Evolutionary conservation across 2,113 vertebrate species (phyloP), one percentile per base, ranked within the genome.

Genomic region (Ameiurus melas): DNA sequence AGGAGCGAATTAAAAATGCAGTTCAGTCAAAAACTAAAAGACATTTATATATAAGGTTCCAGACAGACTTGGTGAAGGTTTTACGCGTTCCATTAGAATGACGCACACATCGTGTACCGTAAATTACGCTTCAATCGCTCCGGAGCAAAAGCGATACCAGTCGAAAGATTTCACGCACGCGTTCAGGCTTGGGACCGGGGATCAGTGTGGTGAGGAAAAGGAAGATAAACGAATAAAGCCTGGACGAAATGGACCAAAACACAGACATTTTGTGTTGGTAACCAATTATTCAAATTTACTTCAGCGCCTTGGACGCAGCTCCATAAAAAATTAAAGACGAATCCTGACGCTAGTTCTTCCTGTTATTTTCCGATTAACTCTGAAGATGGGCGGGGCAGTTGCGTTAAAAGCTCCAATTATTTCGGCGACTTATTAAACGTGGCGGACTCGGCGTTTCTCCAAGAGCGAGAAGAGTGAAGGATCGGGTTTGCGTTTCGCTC

Each of bases 281-380:
- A 51, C 62, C 39, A 86, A 66, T 86, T 66, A 80, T 86, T 79
- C 19, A 53, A 30, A 78, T 86, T 43, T 47, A 62, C 7, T 86
- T 51, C 27, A 25, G 12, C 7, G 39, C 58, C 71, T 86, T 68
- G 64, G 33, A 90, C 83, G 70, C 22, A n/a, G 36, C 39, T n/a
- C 51, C 75, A 78, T 58, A 30, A 83, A 25, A 83, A 53, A 86
- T 78, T 22, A 88, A 62, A 57, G 13, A 25, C 17, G 20, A 62
- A 62, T 36, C 33, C 30, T 83, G 33, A 62, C 2, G 57, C 33
- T 13, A 5, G 19, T 10, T 9, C 9, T 19, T 3, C 0, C 7
- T 58, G 10, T 43, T 78, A 78, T 51, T 78, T n/a, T 14, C 75
- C 53, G 43, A 51, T 53, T 53, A 78, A 27, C 22, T 51, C 43